Percentiles rank a stretch among this genome's conserved stretches.
Evolutionary conservation across 2,113 vertebrate genomes (phyloP).

Genomic region (Rhea pennata): DNA sequence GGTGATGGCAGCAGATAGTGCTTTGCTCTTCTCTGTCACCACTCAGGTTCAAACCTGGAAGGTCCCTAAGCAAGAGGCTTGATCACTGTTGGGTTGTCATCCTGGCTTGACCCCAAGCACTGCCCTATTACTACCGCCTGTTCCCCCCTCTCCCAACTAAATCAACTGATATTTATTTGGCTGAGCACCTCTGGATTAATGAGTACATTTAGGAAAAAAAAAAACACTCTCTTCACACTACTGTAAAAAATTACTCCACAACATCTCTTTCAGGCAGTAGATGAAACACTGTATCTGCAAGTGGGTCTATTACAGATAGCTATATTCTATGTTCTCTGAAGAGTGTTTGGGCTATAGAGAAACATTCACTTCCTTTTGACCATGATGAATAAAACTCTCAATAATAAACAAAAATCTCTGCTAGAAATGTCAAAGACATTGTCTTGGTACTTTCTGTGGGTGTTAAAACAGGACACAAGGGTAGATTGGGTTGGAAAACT

Average conservation of each 20-base stretch:
- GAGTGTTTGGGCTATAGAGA: background rate
- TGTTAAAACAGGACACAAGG: background rate
- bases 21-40: background rate
- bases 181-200: background rate
- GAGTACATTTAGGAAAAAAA: background rate
- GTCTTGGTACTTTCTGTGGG: background rate
- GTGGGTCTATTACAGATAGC: background rate
- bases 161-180: background rate
- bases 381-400: background rate
- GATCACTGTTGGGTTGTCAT: background rate
- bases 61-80: background rate
- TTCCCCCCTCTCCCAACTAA: too few species aligned
- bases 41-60: background rate
- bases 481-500: background rate
- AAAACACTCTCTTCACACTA: background rate
- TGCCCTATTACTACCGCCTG: background rate
- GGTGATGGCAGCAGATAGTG: background rate
- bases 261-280: background rate
- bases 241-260: background rate
- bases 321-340: background rate
- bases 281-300: background rate
- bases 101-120: background rate
- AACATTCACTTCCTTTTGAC: background rate
- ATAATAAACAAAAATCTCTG: background rate
- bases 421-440: background rate